These are phyloP conservation scores for Onchidella celtica DNA, from an alignment of 2,888 invertebrate genomes.

Conservation along the genomic window DNA sequence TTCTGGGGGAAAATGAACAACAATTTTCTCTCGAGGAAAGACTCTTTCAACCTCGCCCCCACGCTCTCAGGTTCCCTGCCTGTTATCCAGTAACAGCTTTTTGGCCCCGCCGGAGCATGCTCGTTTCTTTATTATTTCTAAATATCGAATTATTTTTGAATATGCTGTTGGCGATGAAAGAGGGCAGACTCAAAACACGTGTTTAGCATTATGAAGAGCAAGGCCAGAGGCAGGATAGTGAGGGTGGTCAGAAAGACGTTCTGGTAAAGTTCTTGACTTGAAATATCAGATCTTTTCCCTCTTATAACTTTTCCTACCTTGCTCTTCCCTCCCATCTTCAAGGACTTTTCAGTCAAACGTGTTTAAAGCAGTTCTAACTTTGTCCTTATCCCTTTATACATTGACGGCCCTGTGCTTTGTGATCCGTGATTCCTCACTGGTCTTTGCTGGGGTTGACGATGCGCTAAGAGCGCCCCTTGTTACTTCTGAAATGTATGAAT, in stretches of 20 bases:
- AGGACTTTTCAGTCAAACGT: background rate
- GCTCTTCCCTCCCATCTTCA: background rate
- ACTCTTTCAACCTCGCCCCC: constrained; percentile 7
- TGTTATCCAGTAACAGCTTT: constrained; percentile 9
- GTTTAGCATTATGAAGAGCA: background rate
- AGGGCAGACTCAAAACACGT: background rate
- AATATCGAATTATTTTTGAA: background rate
- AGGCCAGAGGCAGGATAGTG: too few relatives aligned
- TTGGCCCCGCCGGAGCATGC: background rate
- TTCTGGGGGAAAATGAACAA: constrained; percentile 2
- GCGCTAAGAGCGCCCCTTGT: too few relatives aligned
- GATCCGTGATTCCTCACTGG: too few relatives aligned
- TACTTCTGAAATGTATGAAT: too few relatives aligned
- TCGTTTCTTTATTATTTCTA: background rate
- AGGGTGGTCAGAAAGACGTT: too few relatives aligned
- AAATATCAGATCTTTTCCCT: background rate
- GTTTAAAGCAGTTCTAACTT: background rate
- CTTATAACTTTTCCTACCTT: background rate
- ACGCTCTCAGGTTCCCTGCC: background rate
- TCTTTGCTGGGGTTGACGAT: too few relatives aligned
- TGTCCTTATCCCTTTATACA: too few relatives aligned
- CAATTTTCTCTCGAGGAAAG: constrained; percentile 22
- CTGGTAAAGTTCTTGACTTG: background rate
- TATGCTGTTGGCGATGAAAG: background rate
- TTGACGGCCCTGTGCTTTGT: too few relatives aligned